A percentile compares a stretch with the other conserved stretches of the same genome.
Evolutionary conservation across 2,113 vertebrate genomes (phyloP).

Genomic region (Nothobranchius furzeri): DNA sequence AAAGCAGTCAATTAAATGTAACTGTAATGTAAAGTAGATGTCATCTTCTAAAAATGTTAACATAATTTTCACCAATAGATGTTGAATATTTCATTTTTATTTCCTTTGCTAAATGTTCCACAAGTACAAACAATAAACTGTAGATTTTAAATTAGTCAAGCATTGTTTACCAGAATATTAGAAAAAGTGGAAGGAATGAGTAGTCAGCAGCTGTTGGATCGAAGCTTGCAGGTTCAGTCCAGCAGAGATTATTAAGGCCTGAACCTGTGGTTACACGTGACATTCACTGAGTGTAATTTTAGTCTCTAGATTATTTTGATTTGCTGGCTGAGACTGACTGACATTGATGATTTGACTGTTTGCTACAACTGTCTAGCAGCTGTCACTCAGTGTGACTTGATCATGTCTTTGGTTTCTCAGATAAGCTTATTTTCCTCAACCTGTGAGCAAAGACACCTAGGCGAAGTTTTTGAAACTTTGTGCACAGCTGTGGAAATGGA

Average conservation of each 20-base stretch:
- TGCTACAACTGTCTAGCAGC: neutral
- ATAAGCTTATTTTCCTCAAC: neutral
- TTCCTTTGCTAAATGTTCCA: no score
- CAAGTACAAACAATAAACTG: no score
- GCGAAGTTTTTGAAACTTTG: neutral
- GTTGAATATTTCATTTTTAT: no score
- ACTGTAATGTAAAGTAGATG: no score
- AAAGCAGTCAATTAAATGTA: no score
- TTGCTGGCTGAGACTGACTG: neutral
- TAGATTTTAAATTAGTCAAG: no score
- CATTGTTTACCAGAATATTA: no score
- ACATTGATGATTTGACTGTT: neutral
- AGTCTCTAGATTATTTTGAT: neutral
- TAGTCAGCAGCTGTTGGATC: neutral
- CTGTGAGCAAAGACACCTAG: neutral
- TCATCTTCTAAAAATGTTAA: no score
- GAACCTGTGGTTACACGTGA: neutral
- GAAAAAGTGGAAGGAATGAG: no score
- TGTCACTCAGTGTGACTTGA: neutral
- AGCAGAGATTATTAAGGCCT: neutral
- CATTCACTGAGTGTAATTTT: neutral
- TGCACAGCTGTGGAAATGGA: neutral
- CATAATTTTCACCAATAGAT: no score
- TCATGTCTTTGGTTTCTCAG: neutral
- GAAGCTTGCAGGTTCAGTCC: neutral